Conservation (phyloP, 2,888 invertebrate genomes). For the Slavum lentiscoides region DNA sequence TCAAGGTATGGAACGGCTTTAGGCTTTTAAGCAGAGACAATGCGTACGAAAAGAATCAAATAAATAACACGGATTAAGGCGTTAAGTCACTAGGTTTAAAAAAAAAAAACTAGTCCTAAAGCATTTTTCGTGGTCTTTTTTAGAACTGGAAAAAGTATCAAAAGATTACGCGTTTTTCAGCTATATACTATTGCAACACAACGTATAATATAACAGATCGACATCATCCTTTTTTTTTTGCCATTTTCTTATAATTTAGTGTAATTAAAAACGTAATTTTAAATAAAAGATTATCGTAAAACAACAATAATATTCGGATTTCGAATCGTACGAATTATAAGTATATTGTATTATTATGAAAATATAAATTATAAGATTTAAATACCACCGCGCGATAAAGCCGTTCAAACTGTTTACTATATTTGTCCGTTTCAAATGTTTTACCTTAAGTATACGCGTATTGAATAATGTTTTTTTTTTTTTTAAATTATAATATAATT, state of each 20-base stretch:
- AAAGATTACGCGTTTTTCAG: neutral
- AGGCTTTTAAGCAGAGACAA: neutral
- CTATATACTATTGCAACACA: neutral
- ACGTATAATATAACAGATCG: too few relatives aligned
- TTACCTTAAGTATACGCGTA: too few relatives aligned
- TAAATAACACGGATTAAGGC: constrained; percentile 19
- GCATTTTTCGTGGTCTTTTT: neutral
- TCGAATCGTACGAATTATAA: too few relatives aligned
- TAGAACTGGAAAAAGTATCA: constrained; percentile 3
- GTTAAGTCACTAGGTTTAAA: neutral
- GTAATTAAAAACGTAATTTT: neutral
- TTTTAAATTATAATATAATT: too few relatives aligned
- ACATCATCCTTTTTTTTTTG: too few relatives aligned
- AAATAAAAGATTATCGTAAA: neutral
- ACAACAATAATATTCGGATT: neutral
- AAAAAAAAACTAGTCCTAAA: neutral
- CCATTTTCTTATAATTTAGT: too few relatives aligned
- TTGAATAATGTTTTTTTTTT: too few relatives aligned
- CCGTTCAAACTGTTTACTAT: too few relatives aligned
- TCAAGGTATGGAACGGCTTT: neutral
- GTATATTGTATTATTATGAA: too few relatives aligned
- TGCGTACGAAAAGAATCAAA: neutral
- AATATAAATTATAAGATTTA: too few relatives aligned
- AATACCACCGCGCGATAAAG: too few relatives aligned
- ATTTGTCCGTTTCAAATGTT: too few relatives aligned